phyloP scores from a whole-genome alignment of 1,140 invertebrate genomes.

The Panagrolaimus sp. region DNA sequence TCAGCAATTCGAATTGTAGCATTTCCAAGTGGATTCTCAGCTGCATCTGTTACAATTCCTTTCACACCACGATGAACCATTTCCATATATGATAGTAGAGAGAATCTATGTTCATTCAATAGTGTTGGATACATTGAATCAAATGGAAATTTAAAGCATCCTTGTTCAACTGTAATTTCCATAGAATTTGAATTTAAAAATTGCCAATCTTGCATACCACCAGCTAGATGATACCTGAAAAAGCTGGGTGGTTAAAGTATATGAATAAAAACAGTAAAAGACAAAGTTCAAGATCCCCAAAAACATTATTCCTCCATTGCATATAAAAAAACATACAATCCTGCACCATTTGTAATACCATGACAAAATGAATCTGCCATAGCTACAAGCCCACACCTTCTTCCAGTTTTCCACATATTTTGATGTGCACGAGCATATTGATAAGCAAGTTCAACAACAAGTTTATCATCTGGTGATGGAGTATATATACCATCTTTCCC shows the following conservation, averaged over 20 bases:
- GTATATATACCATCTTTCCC: conserved; percentile 62
- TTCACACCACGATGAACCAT: conserved; percentile 78
- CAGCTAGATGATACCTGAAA: conserved; percentile 46
- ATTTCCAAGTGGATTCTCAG: conserved; percentile 68
- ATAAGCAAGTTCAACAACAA: conserved; percentile 76
- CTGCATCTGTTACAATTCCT: conserved; percentile 75
- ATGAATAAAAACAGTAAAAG: too few relatives aligned
- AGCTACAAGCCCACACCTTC: conserved; percentile 42
- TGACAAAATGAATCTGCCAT: conserved; percentile 53
- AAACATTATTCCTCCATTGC: too few relatives aligned
- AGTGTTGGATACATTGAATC: conserved; percentile 70
- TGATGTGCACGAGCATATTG: conserved; percentile 67
- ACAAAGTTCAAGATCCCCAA: too few relatives aligned
- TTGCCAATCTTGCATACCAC: conserved; percentile 97
- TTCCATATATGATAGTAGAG: conserved; percentile 78
- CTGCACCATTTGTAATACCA: conserved; percentile 80
- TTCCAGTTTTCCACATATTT: conserved; percentile 56
- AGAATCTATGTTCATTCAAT: conserved; percentile 81
- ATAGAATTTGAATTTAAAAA: conserved; percentile 86
- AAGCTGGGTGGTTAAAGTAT: too few relatives aligned
- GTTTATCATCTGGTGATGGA: conserved; percentile 68
- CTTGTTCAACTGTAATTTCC: conserved; percentile 87
- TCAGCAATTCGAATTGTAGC: conserved; percentile 69
- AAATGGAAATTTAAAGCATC: conserved; percentile 82
- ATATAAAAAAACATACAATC: conserved; percentile 64